Evolutionary conservation across 2,888 invertebrate genomes (phyloP).

Genomic region (Neelides folsomi): DNA sequence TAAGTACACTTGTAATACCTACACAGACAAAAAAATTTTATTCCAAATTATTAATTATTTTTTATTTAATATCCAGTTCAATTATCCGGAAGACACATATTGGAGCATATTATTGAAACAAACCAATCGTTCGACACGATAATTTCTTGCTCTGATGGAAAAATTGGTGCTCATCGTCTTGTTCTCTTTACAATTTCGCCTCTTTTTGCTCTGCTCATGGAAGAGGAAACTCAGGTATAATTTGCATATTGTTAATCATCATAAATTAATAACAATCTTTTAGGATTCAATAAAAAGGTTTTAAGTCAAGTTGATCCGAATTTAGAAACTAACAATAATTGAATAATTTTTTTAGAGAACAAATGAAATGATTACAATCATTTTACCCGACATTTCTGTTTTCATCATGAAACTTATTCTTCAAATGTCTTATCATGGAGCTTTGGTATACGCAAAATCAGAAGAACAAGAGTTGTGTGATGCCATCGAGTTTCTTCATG

Average conservation of each 20-base stretch:
- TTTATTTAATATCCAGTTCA: too few relatives aligned
- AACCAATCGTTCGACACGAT: conserved; percentile 17
- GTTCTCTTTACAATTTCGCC: conserved; percentile 22
- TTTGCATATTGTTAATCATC: too few relatives aligned
- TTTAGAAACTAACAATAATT: too few relatives aligned
- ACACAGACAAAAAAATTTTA: too few relatives aligned
- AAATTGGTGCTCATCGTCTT: conserved; percentile 27
- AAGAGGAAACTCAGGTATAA: conserved; percentile 15
- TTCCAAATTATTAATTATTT: too few relatives aligned
- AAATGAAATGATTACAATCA: conserved; percentile 18
- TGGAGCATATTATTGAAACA: conserved; percentile 8
- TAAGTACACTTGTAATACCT: too few relatives aligned
- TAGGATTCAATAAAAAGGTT: too few relatives aligned
- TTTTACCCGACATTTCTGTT: conserved; percentile 22
- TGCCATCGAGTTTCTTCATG: conserved; percentile 14
- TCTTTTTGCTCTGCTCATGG: conserved; percentile 14
- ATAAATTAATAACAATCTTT: too few relatives aligned
- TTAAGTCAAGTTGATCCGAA: too few relatives aligned
- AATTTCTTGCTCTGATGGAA: conserved; percentile 21
- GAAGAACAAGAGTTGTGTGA: conserved; percentile 16
- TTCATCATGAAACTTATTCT: conserved; percentile 19
- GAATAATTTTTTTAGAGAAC: conserved; percentile 14
- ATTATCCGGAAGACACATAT: conserved; percentile 3
- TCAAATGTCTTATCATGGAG: conserved; percentile 23
- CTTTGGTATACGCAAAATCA: conserved; percentile 13